Base-by-base conservation (phyloP, 2,888 invertebrate species). In the Eurois occulta region DNA sequence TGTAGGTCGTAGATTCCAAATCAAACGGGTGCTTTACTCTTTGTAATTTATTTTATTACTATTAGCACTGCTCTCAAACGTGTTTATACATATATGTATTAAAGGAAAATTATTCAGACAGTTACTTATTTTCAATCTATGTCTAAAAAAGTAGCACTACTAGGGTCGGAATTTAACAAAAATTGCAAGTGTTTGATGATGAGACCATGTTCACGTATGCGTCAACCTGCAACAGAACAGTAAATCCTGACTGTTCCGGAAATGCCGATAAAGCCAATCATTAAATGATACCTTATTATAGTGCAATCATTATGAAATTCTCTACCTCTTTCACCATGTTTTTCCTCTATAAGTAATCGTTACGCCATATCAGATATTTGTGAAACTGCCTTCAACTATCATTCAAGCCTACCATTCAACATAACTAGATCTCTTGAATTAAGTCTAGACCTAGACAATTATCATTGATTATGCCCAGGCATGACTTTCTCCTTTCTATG, bases 271-370 rank as follows among this genome's bases (percentile, higher is more conserved):
- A 71, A 48, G 32, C 24, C 32, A 65, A 58, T 75, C 32, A 76
- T 48, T 11, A 60, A 48, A 75, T 28, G 46, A 38, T 60, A 43
- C 46, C n/a, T 55, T 43, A 4, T 21, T 32, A 64, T 21, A 24
- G 3, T 38, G 32, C 16, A 80, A 78, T 80, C 21, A 55, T 78
- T 84, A 55, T 41, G 68, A 68, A 80, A 84, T 58, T n/a, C 21
- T 62, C 41, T 18, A 68, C 21, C 21, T 84, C 68, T 84, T 80
- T 84, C 62, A 80, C 24, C 68, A 80, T 78, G 1, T 46, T 78
- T 65, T 58, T 1, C 16, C 13, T n/a, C 21, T 11, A 64, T 28
- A 48, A 24, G 48, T 35, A 43, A 66, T 48, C 43, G 3, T 43
- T 32, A 48, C 11, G 66, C 4, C n/a, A 35, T 11, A 4, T 32